Evolutionary conservation across 2,113 vertebrate species (phyloP).

Genomic region (Lucifuga dentata): DNA sequence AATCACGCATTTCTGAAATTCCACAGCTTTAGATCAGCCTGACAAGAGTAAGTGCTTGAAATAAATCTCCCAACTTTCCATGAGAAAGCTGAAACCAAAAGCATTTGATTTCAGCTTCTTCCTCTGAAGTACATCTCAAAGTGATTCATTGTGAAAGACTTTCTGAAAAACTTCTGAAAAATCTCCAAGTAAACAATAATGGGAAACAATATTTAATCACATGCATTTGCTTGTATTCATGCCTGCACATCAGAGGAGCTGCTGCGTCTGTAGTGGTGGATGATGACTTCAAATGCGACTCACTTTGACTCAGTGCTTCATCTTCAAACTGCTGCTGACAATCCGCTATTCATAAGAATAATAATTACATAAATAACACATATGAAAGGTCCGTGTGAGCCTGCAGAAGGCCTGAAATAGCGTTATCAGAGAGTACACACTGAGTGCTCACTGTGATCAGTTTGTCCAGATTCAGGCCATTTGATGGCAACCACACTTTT

Average conservation of each 20-base stretch:
- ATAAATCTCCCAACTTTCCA: constrained; percentile 78
- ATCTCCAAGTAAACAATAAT: constrained; percentile 76
- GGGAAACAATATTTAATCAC: constrained; percentile 81
- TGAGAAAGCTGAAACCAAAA: constrained; percentile 66
- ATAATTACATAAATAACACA: constrained; percentile 79
- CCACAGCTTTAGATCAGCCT: constrained; percentile 77
- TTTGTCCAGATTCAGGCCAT: constrained; percentile 46
- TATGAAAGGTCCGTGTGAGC: constrained; percentile 64
- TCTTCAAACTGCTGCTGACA: constrained; percentile 77
- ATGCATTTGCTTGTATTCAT: constrained; percentile 73
- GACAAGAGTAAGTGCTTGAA: constrained; percentile 77
- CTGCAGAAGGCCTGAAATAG: constrained; percentile 55
- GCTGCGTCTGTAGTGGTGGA: constrained; percentile 64
- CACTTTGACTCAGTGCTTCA: constrained; percentile 74
- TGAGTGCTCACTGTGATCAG: constrained; percentile 74
- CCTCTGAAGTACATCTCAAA: constrained; percentile 76
- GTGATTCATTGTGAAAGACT: constrained; percentile 70
- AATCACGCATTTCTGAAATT: constrained; percentile 74
- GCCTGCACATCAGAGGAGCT: constrained; percentile 73
- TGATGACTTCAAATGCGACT: constrained; percentile 77
- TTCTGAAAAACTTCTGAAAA: constrained; percentile 76
- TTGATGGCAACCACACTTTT: constrained; percentile 56
- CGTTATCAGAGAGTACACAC: constrained; percentile 73
- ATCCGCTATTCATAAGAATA: constrained; percentile 73
- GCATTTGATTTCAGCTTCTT: constrained; percentile 71